Percentiles rank a stretch among this genome's conserved stretches.
phyloP scores from a whole-genome alignment of 1,140 invertebrate species.

The Drosophila subobscura region DNA sequence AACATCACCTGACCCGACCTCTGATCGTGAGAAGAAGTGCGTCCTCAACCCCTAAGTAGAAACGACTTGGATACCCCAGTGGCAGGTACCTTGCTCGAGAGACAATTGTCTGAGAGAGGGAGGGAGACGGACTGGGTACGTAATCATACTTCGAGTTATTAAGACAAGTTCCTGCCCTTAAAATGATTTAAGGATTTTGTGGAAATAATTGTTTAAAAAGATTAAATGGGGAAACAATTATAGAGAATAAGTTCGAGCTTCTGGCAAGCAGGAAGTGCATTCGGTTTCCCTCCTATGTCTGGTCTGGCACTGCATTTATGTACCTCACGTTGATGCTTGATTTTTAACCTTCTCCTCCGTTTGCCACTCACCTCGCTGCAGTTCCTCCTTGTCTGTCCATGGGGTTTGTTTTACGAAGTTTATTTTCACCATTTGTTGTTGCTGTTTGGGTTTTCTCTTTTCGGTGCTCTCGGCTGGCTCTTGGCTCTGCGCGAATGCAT shows the following conservation, averaged over 20 bases:
- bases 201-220: too few relatives aligned
- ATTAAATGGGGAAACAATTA: not conserved
- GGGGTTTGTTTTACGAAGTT: constrained; percentile 15
- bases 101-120: too few relatives aligned
- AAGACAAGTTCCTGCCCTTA: too few relatives aligned
- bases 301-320: constrained; percentile 1
- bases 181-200: too few relatives aligned
- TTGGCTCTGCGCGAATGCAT: not conserved
- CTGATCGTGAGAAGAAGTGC: constrained; percentile 35
- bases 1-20: constrained; percentile 14
- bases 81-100: too few relatives aligned
- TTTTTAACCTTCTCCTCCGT: constrained; percentile 60
- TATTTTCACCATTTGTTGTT: constrained; percentile 55
- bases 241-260: not conserved
- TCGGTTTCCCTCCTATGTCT: not conserved
- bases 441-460: constrained; percentile 44
- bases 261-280: constrained; percentile 3
- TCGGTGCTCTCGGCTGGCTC: not conserved
- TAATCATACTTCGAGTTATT: too few relatives aligned
- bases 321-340: constrained; percentile 52
- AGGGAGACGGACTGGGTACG: too few relatives aligned
- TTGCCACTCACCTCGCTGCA: constrained; percentile 1
- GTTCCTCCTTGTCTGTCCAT: constrained; percentile 15
- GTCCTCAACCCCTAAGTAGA: constrained; percentile 27
- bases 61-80: not conserved